Evolutionary conservation across 1,140 invertebrate species (phyloP).

Genomic region (Harpegnathos saltator): DNA sequence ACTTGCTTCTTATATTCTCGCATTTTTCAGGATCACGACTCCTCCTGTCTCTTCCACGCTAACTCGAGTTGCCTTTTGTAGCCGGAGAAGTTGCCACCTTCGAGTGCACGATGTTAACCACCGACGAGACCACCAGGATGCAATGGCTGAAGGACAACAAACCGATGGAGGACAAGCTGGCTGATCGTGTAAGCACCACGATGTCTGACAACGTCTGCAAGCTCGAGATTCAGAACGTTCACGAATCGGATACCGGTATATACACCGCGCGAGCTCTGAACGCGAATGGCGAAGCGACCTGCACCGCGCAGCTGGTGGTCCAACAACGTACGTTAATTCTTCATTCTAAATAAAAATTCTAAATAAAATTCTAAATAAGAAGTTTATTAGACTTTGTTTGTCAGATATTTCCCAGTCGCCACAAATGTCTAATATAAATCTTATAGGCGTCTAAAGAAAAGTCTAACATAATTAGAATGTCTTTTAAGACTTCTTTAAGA

Average conservation of each 20-base stretch:
- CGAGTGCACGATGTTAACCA: conserved; percentile 90
- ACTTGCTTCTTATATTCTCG: conserved; percentile 31
- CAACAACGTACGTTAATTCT: conserved; percentile 90
- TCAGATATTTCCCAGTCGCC: background rate
- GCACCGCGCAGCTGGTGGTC: conserved; percentile 94
- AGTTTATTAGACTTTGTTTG: background rate
- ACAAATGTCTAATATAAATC: background rate
- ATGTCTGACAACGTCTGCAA: conserved; percentile 87
- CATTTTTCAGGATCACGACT: background rate
- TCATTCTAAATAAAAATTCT: too few relatives aligned
- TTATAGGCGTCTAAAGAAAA: too few relatives aligned
- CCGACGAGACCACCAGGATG: conserved; percentile 85
- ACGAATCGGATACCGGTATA: conserved; percentile 93
- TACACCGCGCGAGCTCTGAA: conserved; percentile 97
- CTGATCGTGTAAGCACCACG: conserved; percentile 90
- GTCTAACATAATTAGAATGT: too few relatives aligned
- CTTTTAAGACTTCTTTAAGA: too few relatives aligned
- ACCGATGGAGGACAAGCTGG: conserved; percentile 91
- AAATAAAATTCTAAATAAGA: too few relatives aligned
- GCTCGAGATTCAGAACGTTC: conserved; percentile 93
- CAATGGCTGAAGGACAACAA: conserved; percentile 97
- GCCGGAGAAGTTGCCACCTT: conserved; percentile 95
- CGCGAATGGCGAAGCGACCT: conserved; percentile 91
- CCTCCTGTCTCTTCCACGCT: background rate
- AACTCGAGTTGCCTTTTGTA: conserved; percentile 76